Evolutionary conservation across 2,888 invertebrate genomes (phyloP), one percentile per base, ranked within the genome.

Genomic region (Scaeva pyrastri): DNA sequence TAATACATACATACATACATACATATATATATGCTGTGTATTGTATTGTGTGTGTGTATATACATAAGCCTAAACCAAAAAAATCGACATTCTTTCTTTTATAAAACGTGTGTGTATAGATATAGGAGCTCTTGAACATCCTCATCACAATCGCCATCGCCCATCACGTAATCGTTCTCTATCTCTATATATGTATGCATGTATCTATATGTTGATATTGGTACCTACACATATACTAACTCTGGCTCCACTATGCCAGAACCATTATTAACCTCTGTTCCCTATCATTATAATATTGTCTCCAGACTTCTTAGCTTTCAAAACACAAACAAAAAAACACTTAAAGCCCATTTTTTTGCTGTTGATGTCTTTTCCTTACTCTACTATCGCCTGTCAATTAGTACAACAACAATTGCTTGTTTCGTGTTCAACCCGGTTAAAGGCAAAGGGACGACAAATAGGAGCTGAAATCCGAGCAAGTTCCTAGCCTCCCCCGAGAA

Each of bases 381-480:
- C 14, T n/a, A 21, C 21, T 58, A 19, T 86, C 73, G 73, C 77
- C 77, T 86, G 68, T 73, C 81, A 77, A 86, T 80, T 75, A 55
- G 73, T 14, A 55, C 60, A 81, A 81, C 66, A 77, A 77, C 62
- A 73, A 76, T 48, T 43, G 48, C 16, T 36, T 52, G 60, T 66
- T 43, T 55, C 16, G 36, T 52, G 60, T 66, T 39, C 21, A 77
- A 75, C 71, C 70, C 41, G 50, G 62, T 78, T 62, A 31, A n/a
- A n/a, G n/a, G n/a, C 31, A 26, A 39, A 39, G 3, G 14, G 19
- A 39, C 23, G 45, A n/a, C 11, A 41, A 71, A 68, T 58, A 31
- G 31, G 36, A 36, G 43, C 55, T 66, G 12, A 72, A 55, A 71
- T 71, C 55, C 62, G 55, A 73, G 50, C 58, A 26, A 56, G 50